Base-by-base conservation (phyloP, 2,797 vertebrate species). In the Molossus molossus region DNA sequence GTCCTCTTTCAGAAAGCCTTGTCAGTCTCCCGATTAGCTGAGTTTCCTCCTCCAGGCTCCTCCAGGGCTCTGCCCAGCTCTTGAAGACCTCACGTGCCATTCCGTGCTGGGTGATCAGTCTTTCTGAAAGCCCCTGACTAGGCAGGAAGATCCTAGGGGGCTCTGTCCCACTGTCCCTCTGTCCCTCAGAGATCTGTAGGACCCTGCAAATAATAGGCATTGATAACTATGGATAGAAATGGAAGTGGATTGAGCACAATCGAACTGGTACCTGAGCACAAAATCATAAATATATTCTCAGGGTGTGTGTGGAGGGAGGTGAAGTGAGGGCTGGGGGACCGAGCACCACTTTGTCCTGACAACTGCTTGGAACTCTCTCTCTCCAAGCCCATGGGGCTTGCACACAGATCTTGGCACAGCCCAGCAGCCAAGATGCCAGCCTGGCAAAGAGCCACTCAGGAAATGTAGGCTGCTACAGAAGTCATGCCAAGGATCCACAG, bases 381-480 rank as follows among this genome's bases (percentile, higher is more conserved):
- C 82, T 55, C n/a, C 45, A 40, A 77, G 88, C 86, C 70, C 29
- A 23, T 11, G 14, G 70, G 87, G 84, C 85, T 85, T 77, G 67
- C 81, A 67, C 6, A 1, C 64, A 5, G 89, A 72, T 81, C 75
- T 84, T 97, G 97, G 97, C 95, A 65, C 21, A 70, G 67, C 69
- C 58, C 73, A 12, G 64, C 58, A 33, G 14, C 55, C 9, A 20
- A 13, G 73, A 81, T 77, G 92, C 95, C 95, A 96, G 57, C 40
- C 86, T 96, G 97, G 96, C 97, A 79, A 50, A 86, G 29, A 76
- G 82, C 92, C 65, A 55, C 76, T 17, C 3, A 17, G 92, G 81
- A 85, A 80, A 80, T 3, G 2, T 45, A 45, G 94, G 82, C 92
- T 72, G 70, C 81, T 18, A 37, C 62, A 17, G 93, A 93, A 87